These are phyloP conservation scores for Graptemys geographica DNA, from an alignment of 2,797 vertebrate species.

Conservation along the genomic window DNA sequence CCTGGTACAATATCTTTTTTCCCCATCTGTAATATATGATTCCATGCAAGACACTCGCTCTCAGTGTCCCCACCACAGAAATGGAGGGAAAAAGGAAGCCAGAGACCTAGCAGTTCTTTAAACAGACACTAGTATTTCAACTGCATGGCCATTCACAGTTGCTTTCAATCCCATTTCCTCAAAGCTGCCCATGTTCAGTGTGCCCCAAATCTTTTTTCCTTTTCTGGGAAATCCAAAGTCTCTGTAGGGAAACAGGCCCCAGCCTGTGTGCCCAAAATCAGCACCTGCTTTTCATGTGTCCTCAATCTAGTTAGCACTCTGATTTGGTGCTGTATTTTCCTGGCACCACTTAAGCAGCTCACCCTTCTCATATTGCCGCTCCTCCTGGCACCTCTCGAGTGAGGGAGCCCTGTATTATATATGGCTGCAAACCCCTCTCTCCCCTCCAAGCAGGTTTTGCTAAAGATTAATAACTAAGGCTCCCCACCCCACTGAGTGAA, in stretches of 20 bases:
- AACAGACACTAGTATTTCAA: neutral
- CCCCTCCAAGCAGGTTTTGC: neutral
- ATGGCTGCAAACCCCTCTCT: accelerated
- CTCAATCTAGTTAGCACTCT: accelerated
- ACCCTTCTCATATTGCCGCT: neutral
- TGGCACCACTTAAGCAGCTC: neutral
- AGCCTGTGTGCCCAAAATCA: neutral
- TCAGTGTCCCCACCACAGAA: neutral
- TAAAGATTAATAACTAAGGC: neutral
- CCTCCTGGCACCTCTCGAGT: neutral
- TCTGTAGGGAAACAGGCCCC: neutral
- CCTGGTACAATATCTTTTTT: neutral
- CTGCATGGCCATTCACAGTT: neutral
- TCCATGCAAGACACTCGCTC: neutral
- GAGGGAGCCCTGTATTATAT: neutral
- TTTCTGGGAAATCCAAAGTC: neutral
- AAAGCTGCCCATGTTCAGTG: neutral
- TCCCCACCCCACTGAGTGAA: neutral
- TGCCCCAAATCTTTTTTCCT: neutral
- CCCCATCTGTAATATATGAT: neutral
- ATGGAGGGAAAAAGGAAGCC: neutral
- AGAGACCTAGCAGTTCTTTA: neutral
- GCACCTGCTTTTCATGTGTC: neutral
- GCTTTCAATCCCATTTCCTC: constrained; percentile 14
- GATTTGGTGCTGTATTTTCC: neutral